Base-by-base conservation (phyloP, 2,888 invertebrate species). In the Phortica magna region DNA sequence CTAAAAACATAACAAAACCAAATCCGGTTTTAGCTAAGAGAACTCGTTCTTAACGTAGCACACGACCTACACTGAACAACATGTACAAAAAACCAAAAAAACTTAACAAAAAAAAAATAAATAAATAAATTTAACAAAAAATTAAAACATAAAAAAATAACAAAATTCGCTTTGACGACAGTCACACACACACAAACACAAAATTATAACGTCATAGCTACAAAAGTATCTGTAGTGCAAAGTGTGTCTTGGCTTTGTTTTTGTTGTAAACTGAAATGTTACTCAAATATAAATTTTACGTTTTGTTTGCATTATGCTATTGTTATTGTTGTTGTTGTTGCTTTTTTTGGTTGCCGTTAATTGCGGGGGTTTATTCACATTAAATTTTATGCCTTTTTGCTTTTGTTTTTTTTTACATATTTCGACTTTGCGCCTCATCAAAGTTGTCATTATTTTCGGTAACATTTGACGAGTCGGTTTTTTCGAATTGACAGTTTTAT, bases 51-150 rank as follows among this genome's bases (percentile, higher is more conserved):
- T 80, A 72, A 79, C 76, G 81, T 74, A 77, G 81, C 76, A 85
- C 61, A 75, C 82, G 82, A 88, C 89, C 89, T 88, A 89, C 89
- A 81, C 81, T 48, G 17, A 61, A 22, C 12, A 61, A 19, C 31
- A 22, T 61, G 7, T 19, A 19, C 61, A 61, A 31, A 31, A 31
- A 31, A 31, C 31, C 31, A 4, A 31, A 31, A 31, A 31, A 2
- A 31, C n/a, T 31, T 31, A 31, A 31, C 31, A 61, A 22, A 17
- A 61, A 22, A n/a, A 61, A 61, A 61, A 9, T 9, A 17, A 1
- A 61, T 12, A 61, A 10, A 19, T 14, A 55, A 55, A 55, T n/a
- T 5, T 1, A 53, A 53, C 53, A 53, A 53, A 10, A 53, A 31
- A 31, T 31, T 31, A 1, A 31, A 31, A 31, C 31, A 31, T 31